phyloP scores from a whole-genome alignment of 2,888 invertebrate species.

The Drosophila histrio region DNA sequence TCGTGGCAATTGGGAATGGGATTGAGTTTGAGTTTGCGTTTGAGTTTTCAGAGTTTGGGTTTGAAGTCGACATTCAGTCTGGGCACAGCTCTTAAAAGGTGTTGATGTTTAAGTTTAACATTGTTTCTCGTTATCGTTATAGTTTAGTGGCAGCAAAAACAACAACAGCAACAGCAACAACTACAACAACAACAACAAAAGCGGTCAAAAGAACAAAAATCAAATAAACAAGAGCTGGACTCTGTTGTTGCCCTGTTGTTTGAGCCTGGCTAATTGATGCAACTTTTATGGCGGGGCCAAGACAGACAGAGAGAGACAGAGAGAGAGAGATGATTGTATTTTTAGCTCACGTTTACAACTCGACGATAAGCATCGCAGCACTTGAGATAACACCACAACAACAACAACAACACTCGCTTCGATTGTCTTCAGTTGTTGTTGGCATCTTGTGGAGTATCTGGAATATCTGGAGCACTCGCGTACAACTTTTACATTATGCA shows the following conservation, averaged over 20 bases:
- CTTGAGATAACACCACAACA: constrained; percentile 67
- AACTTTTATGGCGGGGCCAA: constrained; percentile 61
- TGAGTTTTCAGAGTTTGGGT: neutral
- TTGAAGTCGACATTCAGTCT: constrained; percentile 51
- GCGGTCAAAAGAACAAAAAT: constrained; percentile 35
- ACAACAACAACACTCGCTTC: constrained; percentile 1
- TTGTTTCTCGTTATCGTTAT: constrained; percentile 82
- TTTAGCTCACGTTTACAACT: constrained; percentile 75
- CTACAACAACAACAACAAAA: constrained; percentile 36
- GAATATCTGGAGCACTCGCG: constrained; percentile 72
- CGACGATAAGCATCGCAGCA: constrained; percentile 73
- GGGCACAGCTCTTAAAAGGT: constrained; percentile 78
- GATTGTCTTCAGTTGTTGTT: constrained; percentile 26
- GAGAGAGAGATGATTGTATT: constrained; percentile 47
- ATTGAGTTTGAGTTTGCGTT: neutral
- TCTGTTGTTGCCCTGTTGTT: constrained; percentile 6
- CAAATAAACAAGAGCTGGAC: constrained; percentile 7
- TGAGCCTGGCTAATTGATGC: constrained; percentile 75
- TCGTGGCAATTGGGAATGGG: constrained; percentile 13
- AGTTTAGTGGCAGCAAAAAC: constrained; percentile 80
- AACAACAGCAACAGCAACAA: constrained; percentile 21
- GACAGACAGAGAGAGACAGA: neutral
- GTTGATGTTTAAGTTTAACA: constrained; percentile 83
- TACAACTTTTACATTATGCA: constrained; percentile 76
- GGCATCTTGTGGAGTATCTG: constrained; percentile 62